phyloP scores from a whole-genome alignment of 2,113 vertebrate genomes.

The Anas platyrhynchos region DNA sequence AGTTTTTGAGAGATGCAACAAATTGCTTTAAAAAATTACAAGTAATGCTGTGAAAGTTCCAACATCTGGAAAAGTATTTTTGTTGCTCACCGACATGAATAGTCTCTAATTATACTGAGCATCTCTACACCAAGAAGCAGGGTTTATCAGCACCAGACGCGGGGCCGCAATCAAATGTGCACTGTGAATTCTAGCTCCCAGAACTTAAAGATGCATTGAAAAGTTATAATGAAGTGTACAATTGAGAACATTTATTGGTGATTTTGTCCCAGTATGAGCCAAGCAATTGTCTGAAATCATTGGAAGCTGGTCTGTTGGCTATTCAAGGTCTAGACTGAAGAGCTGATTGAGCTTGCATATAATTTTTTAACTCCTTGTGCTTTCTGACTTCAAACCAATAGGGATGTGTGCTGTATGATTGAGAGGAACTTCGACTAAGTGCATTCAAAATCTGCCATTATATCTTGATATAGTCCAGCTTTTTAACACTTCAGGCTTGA shows the following conservation, averaged over 20 bases:
- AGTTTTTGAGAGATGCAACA: background rate
- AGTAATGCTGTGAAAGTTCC: background rate
- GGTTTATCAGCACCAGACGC: background rate
- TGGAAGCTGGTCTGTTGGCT: conserved; percentile 21
- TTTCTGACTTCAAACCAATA: conserved; percentile 34
- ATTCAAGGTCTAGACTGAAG: conserved; percentile 45
- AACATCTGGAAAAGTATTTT: conserved; percentile 11
- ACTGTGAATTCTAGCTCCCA: background rate
- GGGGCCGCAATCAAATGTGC: conserved; percentile 19
- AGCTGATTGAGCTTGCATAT: conserved; percentile 47
- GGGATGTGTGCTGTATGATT: background rate
- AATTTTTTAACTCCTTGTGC: conserved; percentile 22
- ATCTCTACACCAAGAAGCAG: background rate
- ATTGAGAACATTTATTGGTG: conserved; percentile 39
- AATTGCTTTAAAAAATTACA: background rate
- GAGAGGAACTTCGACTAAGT: background rate
- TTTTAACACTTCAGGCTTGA: background rate
- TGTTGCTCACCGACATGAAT: conserved; percentile 18
- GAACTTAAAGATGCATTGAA: conserved; percentile 50
- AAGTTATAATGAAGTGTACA: conserved; percentile 36
- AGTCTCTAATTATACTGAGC: conserved; percentile 19
- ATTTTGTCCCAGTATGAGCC: conserved; percentile 33
- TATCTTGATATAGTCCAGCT: background rate
- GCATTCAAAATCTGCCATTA: background rate
- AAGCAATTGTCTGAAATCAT: conserved; percentile 55